A percentile compares a stretch with the other conserved stretches of the same genome.
Conservation (phyloP, 2,888 invertebrate genomes). For the Chesias legatella region DNA sequence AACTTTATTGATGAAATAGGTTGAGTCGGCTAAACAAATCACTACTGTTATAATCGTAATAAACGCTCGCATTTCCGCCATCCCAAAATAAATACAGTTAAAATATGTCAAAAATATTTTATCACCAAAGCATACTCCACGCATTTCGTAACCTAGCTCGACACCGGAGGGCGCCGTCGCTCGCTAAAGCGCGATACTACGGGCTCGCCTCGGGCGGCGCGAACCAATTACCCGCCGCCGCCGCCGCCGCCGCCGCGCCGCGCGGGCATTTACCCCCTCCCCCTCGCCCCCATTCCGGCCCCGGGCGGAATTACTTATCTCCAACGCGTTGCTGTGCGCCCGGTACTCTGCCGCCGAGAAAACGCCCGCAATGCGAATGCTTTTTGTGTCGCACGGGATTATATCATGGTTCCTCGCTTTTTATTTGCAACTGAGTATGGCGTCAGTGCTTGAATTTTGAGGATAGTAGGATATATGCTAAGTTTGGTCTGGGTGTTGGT, state of each 20-base stretch:
- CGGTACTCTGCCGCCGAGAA: constrained; percentile 71
- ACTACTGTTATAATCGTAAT: no score
- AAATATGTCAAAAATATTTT: constrained; percentile 25
- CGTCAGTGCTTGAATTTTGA: constrained; percentile 10
- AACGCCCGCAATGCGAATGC: constrained; percentile 71
- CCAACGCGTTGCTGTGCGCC: constrained; percentile 56
- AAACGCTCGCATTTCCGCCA: no score
- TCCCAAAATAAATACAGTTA: constrained; percentile 16
- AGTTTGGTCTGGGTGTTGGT: no score
- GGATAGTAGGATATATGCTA: background rate
- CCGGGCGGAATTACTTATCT: constrained; percentile 64
- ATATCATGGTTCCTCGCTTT: constrained; percentile 17
- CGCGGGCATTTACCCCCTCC: constrained; percentile 71
- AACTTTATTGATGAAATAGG: no score
- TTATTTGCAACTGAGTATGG: constrained; percentile 14
- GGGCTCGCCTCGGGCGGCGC: constrained; percentile 80
- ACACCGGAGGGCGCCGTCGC: constrained; percentile 80
- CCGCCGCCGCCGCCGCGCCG: no score
- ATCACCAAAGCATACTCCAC: constrained; percentile 46
- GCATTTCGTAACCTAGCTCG: constrained; percentile 49
- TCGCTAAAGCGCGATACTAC: constrained; percentile 80
- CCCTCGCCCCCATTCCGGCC: constrained; percentile 40
- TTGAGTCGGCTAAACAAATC: no score
- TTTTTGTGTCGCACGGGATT: constrained; percentile 47
- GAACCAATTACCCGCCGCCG: constrained; percentile 79